Evolutionary conservation across 1,140 invertebrate species (phyloP), one percentile per base, ranked within the genome.

Genomic region (Nebria ingens): DNA sequence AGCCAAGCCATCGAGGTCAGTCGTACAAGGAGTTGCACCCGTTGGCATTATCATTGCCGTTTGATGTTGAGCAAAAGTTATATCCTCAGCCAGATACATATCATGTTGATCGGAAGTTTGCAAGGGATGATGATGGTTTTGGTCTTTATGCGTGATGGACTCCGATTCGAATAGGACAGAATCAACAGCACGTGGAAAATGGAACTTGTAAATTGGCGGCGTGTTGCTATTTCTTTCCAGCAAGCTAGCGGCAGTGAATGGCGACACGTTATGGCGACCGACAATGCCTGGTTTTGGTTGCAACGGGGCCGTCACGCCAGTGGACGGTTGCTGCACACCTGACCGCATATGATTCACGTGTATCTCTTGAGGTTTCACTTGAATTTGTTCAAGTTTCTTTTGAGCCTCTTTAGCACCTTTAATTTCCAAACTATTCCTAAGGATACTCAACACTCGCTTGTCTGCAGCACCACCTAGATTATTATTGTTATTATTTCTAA

Each of bases 341-440:
- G 59, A 58, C 9, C 19, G 23, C 25, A 29, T 51, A 19, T 34
- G 21, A 53, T 38, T 57, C 51, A 55, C 61, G 52, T 38, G 45
- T 19, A 12, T 61, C 19, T 62, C 22, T 23, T 53, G 54, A 29
- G 59, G 21, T n/a, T 56, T 61, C 17, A 56, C 20, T 21, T 59
- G 59, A 29, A 56, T 53, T 51, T 68, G 69, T 57, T 73, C 72
- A 38, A 61, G 61, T 56, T 69, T 65, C 62, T 75, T 74, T 56
- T 73, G 62, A 20, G 67, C 66, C 52, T 82, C 79, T 49, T 73
- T 69, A 53, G 74, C 77, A 56, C 78, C 80, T 65, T 83, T 84
- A 23, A 76, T 81, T 69, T 86, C 83, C 57, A 86, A 69, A 64
- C 79, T 86, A 58, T 79, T 84, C 59, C 84, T 73, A 38, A 87